Base-by-base conservation (phyloP, 2,888 invertebrate species). In the Drosophila phalerata region DNA sequence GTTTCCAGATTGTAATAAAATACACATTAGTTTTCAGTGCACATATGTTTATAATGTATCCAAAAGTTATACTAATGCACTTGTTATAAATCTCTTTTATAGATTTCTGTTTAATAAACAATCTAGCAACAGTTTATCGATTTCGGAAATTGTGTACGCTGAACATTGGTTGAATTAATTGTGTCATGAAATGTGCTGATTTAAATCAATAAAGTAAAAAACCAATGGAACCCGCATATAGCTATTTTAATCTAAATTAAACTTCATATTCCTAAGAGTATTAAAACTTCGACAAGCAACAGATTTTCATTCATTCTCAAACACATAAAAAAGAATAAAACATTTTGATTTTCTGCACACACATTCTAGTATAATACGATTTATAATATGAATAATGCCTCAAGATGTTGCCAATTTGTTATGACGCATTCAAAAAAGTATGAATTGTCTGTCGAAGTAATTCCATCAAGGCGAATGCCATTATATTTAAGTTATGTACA, bases 41-140 rank as follows among this genome's bases (percentile, higher is more conserved):
- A 17, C 28, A 28, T 40, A 17, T 38, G n/a, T 17, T 40, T 37
- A 15, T 6, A 2, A 28, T 40, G 13, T 28, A 22, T 40, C 25
- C 38, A 40, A 28, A 49, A 28, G 4, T 17, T 30, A 42, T 19
- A 30, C 30, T 34, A 61, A 49, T 69, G 48, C 42, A 53, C 38
- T 30, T 49, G 32, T 38, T 32, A 55, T 57, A 64, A 56, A 69
- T 69, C 45, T 73, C 19, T 22, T 67, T 49, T 28, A 63, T 62
- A 17, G 52, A 22, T 57, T 48, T 47, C 15, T 6, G 25, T 45
- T 13, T 40, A 45, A 53, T 75, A 65, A 74, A 75, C 76, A 65
- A 61, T 30, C 45, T 28, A 13, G 45, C 32, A 37, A 25, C 32
- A 61, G 37, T 45, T 52, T 22, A 34, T 30, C 13, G 25, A 28